Percentiles rank a stretch among this genome's conserved stretches.
Evolutionary conservation across 2,888 invertebrate genomes (phyloP).

Genomic region (Chymomyza fuscimana): DNA sequence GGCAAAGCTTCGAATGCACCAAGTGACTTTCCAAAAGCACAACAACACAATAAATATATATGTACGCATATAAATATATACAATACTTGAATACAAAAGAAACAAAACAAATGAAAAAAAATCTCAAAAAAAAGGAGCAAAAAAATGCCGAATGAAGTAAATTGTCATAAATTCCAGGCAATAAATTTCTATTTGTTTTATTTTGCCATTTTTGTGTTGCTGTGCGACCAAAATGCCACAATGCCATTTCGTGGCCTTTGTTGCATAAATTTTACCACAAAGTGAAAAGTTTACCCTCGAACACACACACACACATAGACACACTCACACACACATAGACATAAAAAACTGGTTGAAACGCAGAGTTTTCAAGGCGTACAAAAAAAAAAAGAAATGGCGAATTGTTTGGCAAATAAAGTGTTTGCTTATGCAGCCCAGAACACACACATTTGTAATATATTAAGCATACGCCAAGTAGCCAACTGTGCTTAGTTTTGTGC

Average conservation of each 20-base stretch:
- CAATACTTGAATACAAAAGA: slow-evolving; percentile 8
- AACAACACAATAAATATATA: slow-evolving; percentile 5
- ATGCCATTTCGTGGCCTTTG: slow-evolving; percentile 33
- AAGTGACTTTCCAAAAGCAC: neutral
- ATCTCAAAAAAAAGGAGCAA: slow-evolving; percentile 22
- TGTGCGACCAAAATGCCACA: slow-evolving; percentile 23
- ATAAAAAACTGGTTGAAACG: slow-evolving; percentile 1
- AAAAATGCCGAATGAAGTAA: slow-evolving; percentile 32
- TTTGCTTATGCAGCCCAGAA: slow-evolving; percentile 38
- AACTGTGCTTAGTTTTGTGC: slow-evolving; percentile 15
- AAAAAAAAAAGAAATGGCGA: slow-evolving; percentile 21
- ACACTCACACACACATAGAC: neutral
- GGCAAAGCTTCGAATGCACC: slow-evolving; percentile 10
- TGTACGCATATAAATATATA: slow-evolving; percentile 3
- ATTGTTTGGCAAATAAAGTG: slow-evolving; percentile 29
- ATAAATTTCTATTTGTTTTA: slow-evolving; percentile 77
- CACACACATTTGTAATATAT: slow-evolving; percentile 47
- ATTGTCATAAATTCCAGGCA: slow-evolving; percentile 76
- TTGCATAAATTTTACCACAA: slow-evolving; percentile 28
- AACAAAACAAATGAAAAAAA: slow-evolving; percentile 2
- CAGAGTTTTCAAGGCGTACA: slow-evolving; percentile 1
- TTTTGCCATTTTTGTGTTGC: slow-evolving; percentile 49
- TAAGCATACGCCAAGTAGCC: slow-evolving; percentile 52
- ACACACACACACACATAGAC: slow-evolving; percentile 10
- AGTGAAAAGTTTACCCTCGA: slow-evolving; percentile 7